Evolutionary conservation across 2,797 vertebrate species (phyloP), one percentile per base, ranked within the genome.

Genomic region (Molossus alvarezi): DNA sequence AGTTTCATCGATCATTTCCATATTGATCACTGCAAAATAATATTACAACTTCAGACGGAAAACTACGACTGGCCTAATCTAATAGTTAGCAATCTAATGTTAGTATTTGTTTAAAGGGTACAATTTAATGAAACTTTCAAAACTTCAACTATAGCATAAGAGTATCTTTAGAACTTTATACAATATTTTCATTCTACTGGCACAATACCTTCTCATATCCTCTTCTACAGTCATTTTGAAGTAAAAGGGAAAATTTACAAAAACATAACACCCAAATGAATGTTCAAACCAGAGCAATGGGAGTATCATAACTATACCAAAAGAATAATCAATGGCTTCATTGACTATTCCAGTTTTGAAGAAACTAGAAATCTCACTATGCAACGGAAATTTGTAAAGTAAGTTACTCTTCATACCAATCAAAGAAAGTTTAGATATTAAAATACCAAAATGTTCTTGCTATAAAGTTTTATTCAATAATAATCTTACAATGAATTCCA

Each of bases 111-210:
- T 88, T 73, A 95, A 90, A 5, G 5, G 53, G 27, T n/a, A 92
- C 58, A 51, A 55, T 33, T 90, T 62, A 88, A 77, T 83, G 21
- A 88, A 82, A 83, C 23, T 65, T 88, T 65, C 27, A 20, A 87
- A 83, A 84, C 41, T 69, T 77, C 88, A 90, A 83, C 21, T 71
- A 60, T 11, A 76, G 9, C 8, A 71, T 33, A 92, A 65, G 12
- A 69, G 33, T 71, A 88, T 75, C 73, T 97, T 94, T 85, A 86
- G 18, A 95, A 60, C 9, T 94, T 75, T 67, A 65, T 62, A 23
- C 85, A 92, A 82, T 11, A 17, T 72, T 91, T 92, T 93, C 71
- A 90, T 60, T 82, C 64, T 71, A 29, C 25, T 67, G 11, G 2
- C 3, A 12, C 37, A 76, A 73, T 5, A 82, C 9, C 5, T 82